Evolutionary conservation across 2,888 invertebrate genomes (phyloP), one percentile per base, ranked within the genome.

Genomic region (Priapulus caudatus): DNA sequence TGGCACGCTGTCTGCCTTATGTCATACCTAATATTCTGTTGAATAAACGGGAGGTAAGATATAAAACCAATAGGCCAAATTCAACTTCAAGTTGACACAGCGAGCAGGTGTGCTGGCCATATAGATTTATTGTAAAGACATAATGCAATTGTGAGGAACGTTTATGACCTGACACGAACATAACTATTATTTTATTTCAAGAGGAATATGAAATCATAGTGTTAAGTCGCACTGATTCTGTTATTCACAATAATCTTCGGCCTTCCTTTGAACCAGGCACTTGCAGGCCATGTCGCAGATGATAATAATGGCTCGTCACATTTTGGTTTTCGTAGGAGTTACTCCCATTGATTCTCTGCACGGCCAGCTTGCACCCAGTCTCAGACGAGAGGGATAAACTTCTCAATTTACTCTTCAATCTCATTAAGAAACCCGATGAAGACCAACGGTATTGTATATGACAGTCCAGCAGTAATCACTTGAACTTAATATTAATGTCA

Each of bases 371-470:
- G 19, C 80, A 82, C 64, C 70, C 77, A 1, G 77, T 78, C 59
- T 65, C 75, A 4, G 68, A 70, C 5, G 77, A 79, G 60, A 72
- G 82, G 51, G 83, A 83, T 63, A 76, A 76, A 57, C 69, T 83
- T 23, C 68, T 83, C 3, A 79, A 81, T 58, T 75, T 80, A 50
- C 69, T 83, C 43, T 82, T 84, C 61, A 82, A 81, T 69, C 70
- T 83, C 50, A 82, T 82, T 62, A 84, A 84, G 62, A 76, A 79
- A 59, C 83, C 83, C 1, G 78, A 79, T 49, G 78, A 78, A 54
- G 77, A 78, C 23, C 83, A 84, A 66, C 72, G 83, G 64, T 74
- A 72, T 47, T n/a, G n/a, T 24, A 50, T 21, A 47, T 44, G 15
- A 47, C 20, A 23, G 33, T 22, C 20, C 45, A 45, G 16, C 20